phyloP scores from a whole-genome alignment of 2,113 vertebrate genomes.

The Siphamia tubifer region DNA sequence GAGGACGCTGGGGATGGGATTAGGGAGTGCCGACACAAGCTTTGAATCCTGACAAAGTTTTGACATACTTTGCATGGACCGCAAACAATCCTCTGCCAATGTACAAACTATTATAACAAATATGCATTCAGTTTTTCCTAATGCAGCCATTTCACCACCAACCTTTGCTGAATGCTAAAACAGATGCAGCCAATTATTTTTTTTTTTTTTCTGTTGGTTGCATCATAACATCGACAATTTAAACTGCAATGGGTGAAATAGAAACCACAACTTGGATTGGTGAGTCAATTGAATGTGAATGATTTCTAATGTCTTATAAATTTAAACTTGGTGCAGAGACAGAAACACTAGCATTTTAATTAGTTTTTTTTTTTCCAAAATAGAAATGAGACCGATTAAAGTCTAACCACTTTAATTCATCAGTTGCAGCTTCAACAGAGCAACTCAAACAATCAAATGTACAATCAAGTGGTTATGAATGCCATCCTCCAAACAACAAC shows the following conservation, averaged over 20 bases:
- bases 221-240: neutral
- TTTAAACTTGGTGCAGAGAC: neutral
- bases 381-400: conserved; percentile 20
- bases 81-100: neutral
- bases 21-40: conserved; percentile 34
- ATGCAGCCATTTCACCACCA: no score
- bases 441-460: conserved; percentile 34
- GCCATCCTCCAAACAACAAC: neutral
- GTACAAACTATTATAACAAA: neutral
- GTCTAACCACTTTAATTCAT: conserved; percentile 1
- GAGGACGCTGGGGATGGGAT: neutral
- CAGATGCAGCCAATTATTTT: neutral
- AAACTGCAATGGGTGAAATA: neutral
- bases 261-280: neutral
- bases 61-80: conserved; percentile 12
- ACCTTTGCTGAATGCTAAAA: no score
- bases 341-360: conserved; percentile 13
- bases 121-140: neutral
- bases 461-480: conserved; percentile 14
- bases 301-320: conserved; percentile 14
- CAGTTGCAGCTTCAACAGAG: conserved; percentile 5
- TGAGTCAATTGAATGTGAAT: neutral
- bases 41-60: conserved; percentile 14
- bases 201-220: neutral
- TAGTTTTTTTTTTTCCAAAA: neutral